Evolutionary conservation across 1,140 invertebrate genomes (phyloP).

Genomic region (Thereuonema tuberculata): DNA sequence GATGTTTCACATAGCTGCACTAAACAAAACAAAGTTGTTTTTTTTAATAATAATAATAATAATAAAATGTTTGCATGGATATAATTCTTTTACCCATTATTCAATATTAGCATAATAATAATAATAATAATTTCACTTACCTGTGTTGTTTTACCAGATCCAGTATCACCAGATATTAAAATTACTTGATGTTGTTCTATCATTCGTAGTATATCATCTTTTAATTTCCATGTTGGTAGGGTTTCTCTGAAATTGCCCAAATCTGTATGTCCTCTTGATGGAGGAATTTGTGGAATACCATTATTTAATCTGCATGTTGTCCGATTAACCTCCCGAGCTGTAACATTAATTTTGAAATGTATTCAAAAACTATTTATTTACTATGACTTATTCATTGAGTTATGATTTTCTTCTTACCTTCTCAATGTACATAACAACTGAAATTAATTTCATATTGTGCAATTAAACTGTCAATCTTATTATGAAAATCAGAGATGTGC

Average conservation of each 20-base stretch:
- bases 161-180: conserved; percentile 37
- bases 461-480: no score
- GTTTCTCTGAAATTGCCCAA: conserved; percentile 38
- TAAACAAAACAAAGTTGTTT: no score
- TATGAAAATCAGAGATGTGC: no score
- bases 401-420: not conserved
- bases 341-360: conserved; percentile 1
- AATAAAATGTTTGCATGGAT: no score
- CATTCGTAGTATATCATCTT: conserved; percentile 38
- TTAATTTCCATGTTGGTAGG: conserved; percentile 41
- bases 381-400: not conserved
- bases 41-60: no score
- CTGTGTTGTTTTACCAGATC: conserved; percentile 83
- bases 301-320: conserved; percentile 45
- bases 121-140: conserved; percentile 18
- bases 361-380: not conserved
- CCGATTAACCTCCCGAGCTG: conserved; percentile 36
- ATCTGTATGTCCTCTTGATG: conserved; percentile 34
- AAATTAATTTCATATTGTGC: no score
- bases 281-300: conserved; percentile 47
- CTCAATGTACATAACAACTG: no score
- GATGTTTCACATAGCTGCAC: no score
- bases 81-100: no score
- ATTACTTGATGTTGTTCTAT: conserved; percentile 40
- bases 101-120: no score